Evolutionary conservation across 2,113 vertebrate genomes (phyloP).

Genomic region (Cheilinus undulatus): DNA sequence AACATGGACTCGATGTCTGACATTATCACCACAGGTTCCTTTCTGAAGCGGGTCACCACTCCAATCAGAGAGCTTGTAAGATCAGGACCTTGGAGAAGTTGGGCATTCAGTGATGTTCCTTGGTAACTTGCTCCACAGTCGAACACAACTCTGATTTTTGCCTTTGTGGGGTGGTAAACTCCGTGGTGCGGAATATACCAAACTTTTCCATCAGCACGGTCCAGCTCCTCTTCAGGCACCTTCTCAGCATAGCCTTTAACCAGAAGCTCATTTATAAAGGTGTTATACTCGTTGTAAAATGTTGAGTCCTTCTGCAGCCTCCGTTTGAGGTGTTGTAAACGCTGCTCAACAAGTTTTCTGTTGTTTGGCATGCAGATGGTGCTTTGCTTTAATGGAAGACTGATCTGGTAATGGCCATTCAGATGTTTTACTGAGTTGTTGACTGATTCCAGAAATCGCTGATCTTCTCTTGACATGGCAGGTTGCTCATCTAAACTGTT

Average conservation of each 20-base stretch:
- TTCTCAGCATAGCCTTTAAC: slow-evolving; percentile 4
- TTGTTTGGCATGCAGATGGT: not conserved
- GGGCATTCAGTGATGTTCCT: not conserved
- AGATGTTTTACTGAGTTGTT: not conserved
- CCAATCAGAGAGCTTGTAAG: not conserved
- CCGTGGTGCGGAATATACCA: slow-evolving; percentile 1
- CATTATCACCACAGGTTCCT: not conserved
- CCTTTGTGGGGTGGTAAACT: not conserved
- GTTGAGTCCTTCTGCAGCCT: not conserved
- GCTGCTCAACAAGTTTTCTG: not conserved
- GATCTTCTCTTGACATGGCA: not conserved
- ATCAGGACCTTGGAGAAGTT: not conserved
- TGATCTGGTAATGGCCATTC: not conserved
- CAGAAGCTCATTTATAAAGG: not conserved
- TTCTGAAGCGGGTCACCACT: slow-evolving; percentile 1
- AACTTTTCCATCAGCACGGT: not conserved
- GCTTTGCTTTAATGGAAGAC: not conserved
- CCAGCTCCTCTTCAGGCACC: not conserved
- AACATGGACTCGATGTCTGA: not conserved
- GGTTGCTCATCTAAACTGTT: not conserved
- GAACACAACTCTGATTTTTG: slow-evolving; percentile 1
- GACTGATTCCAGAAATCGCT: not conserved
- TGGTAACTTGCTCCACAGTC: not conserved
- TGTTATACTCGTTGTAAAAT: not conserved
- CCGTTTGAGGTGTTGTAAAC: not conserved